phyloP scores from a whole-genome alignment of 2,888 invertebrate genomes.

The Itoplectis maculator region DNA sequence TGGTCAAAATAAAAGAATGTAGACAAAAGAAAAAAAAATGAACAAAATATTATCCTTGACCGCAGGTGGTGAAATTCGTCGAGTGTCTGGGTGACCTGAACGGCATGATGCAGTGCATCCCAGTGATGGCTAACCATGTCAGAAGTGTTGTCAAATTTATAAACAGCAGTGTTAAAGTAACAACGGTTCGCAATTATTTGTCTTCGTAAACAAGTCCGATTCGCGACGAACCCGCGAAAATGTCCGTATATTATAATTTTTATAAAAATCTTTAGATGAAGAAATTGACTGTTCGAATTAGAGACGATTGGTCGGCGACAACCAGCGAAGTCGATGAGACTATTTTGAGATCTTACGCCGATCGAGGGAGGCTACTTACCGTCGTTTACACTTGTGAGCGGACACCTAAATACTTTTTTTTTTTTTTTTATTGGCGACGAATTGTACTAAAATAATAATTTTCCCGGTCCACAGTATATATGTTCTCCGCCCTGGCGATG shows the following conservation, averaged over 20 bases:
- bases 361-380: slow-evolving; percentile 29
- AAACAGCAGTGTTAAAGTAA: slow-evolving; percentile 50
- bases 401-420: no score
- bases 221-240: no score
- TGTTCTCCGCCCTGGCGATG: slow-evolving; percentile 48
- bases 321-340: slow-evolving; percentile 18
- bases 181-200: slow-evolving; percentile 45
- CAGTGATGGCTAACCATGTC: slow-evolving; percentile 56
- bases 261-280: slow-evolving; percentile 43
- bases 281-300: slow-evolving; percentile 45
- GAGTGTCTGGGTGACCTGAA: slow-evolving; percentile 50
- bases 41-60: neutral
- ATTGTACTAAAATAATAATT: neutral
- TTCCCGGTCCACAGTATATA: slow-evolving; percentile 21
- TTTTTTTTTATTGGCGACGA: neutral
- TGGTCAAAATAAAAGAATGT: neutral
- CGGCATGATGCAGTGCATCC: slow-evolving; percentile 56
- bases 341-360: slow-evolving; percentile 42
- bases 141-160: slow-evolving; percentile 42
- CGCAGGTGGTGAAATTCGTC: slow-evolving; percentile 57
- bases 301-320: slow-evolving; percentile 45
- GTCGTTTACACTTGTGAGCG: slow-evolving; percentile 51
- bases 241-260: neutral
- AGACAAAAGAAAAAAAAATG: no score
- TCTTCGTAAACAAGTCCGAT: no score